Base-by-base conservation (phyloP, 2,888 invertebrate species). In the Eurois occulta region DNA sequence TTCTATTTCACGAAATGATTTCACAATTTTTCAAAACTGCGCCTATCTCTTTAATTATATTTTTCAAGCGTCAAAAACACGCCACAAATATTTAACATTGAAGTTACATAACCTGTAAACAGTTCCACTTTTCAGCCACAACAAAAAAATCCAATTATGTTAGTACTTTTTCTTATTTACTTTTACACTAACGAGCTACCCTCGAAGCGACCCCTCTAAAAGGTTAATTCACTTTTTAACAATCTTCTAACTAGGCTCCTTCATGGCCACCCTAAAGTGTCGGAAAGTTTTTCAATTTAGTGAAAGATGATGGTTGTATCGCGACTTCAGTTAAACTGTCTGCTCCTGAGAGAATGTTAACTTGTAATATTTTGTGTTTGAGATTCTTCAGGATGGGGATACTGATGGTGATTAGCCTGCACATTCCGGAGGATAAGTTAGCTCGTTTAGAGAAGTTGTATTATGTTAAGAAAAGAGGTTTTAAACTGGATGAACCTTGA, bases 261-360 rank as follows among this genome's bases (percentile, higher is more conserved):
- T 80, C 70, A 77, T 86, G 86, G 88, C n/a, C 82, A 87, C 82
- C 85, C 76, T 18, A 28, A 64, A 62, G 48, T 77, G 81, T 74
- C 78, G 71, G 84, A 67, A 88, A 86, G 86, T 92, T 91, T 91
- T 91, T 86, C 90, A 92, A 91, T 91, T 91, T 90, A 84, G 81
- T 86, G 84, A 87, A 88, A 90, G 90, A 88, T 88, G 87, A 88
- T 86, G 84, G 77, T 72, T 87, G 72, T 80, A 87, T 89, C 74
- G 81, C 79, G 75, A 77, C 58, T 64, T 66, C 75, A 75, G 72
- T 81, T 38, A 72, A 72, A 80, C 70, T 46, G 28, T 78, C 71
- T 43, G 68, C 43, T 43, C 11, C 7, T 38, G 32, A 65, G 43
- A 80, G 65, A 79, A 78, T 75, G 66, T 74, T 38, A 65, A 48